Evolutionary conservation across 2,797 vertebrate genomes (phyloP), one percentile per base, ranked within the genome.

Genomic region (Bryconaethiops microstoma): DNA sequence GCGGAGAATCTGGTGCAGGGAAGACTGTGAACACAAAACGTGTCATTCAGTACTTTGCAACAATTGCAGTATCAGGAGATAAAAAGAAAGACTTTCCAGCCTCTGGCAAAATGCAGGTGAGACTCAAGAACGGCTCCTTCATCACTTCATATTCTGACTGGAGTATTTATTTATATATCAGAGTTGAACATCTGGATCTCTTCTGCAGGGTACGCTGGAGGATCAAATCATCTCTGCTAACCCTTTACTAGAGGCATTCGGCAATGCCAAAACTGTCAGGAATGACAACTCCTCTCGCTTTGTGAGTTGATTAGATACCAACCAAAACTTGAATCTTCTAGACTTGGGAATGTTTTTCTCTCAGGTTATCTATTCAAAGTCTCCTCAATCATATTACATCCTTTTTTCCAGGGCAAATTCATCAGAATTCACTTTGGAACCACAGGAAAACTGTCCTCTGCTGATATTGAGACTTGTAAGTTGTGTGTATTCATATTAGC

Each of bases 1-100:
- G 95, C 0, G 94, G 95, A 94, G 95, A 96, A 96, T 96, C 95
- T 0, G 94, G 95, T 57, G 95, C 94, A 0, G 95, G 95, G 71
- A 96, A 96, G 88, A 96, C 95, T 79, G 95, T 69, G 17, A 48
- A 69, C 69, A 79, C 45, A 1, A 79, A 79, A 73, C 48, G 78
- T 42, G 70, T 79, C 69, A 79, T 72, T 39, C 59, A 57, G 13
- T 68, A 57, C 62, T 50, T 78, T 67, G 93, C 94, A 92, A 80
- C 73, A 81, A 81, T 81, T 10, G 79, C 74, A 29, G 73, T 81
- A 40, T 65, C 63, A n/a, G 63, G 63, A 65, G 63, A 65, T 16
- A 65, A 65, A 17, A 65, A 65, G 63, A 65, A 65, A 65, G 63
- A 65, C 16, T 7, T 7, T 19, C 1, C 63, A 40, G 17, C 35